Conservation (phyloP, 2,797 vertebrate species). For the Hydrocynus forskahlii region DNA sequence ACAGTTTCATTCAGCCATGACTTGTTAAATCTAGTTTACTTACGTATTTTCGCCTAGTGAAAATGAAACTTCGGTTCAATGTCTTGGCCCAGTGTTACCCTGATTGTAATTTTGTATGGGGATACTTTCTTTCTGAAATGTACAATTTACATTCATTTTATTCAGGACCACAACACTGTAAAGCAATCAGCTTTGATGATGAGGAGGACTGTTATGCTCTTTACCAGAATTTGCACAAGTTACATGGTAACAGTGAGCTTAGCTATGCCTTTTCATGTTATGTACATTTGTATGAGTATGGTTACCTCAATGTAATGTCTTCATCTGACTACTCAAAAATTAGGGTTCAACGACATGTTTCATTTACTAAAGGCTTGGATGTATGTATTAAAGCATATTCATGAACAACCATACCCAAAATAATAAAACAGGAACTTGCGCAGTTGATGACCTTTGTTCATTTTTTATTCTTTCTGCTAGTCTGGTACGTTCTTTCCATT, state of each 20-base stretch:
- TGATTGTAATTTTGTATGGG: slow-evolving; percentile 28
- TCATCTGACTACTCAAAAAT: neutral
- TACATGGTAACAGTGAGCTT: slow-evolving; percentile 28
- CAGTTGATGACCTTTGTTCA: slow-evolving; percentile 17
- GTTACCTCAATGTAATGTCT: slow-evolving; percentile 47
- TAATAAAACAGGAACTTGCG: slow-evolving; percentile 48
- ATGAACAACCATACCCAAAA: slow-evolving; percentile 39
- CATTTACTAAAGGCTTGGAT: slow-evolving; percentile 30
- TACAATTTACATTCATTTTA: slow-evolving; percentile 34
- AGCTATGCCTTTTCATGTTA: slow-evolving; percentile 24
- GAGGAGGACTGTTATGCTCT: slow-evolving; percentile 31
- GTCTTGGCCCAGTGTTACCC: neutral
- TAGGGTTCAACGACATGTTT: slow-evolving; percentile 30
- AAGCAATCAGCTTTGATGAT: slow-evolving; percentile 24
- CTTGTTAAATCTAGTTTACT: slow-evolving; percentile 12
- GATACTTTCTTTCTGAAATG: slow-evolving; percentile 21
- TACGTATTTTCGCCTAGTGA: slow-evolving; percentile 9
- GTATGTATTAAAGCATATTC: slow-evolving; percentile 43
- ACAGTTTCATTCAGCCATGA: neutral
- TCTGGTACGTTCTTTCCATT: slow-evolving; percentile 1
- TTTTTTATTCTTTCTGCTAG: neutral
- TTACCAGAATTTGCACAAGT: slow-evolving; percentile 44
- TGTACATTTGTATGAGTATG: slow-evolving; percentile 45
- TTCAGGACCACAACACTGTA: slow-evolving; percentile 56
- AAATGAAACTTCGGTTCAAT: slow-evolving; percentile 20